Base-by-base conservation (phyloP, 2,113 vertebrate species). In the Seriola quinqueradiata region DNA sequence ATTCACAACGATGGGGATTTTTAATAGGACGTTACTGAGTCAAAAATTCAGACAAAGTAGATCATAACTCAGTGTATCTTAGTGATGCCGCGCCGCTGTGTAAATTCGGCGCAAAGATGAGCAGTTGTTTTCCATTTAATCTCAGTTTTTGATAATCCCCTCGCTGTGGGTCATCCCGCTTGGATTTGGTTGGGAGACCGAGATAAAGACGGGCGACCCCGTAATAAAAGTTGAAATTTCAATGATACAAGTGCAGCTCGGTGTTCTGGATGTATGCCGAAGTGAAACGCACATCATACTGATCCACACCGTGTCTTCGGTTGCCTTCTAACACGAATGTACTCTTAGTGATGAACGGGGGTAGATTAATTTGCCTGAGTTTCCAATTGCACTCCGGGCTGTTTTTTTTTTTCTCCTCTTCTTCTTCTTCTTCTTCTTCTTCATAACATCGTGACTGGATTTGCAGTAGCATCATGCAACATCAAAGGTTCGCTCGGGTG, bases 391-490 rank as follows among this genome's bases (percentile, higher is more conserved):
- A 66, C 78, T 88, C 72, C 61, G 72, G 76, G 75, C 65, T 70
- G 77, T 71, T n/a, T 42, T 48, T 34, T 64, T 28, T 25, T 25
- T 25, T 25, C 25, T 28, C 2, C 2, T 28, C 28, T 28, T 28
- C 28, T 28, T 28, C 28, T 28, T 28, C 25, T 28, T 28, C 28
- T 28, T 28, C 25, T 28, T 28, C 28, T 28, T 28, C 28, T 28
- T 28, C 16, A 1, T 13, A 25, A 38, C 2, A 71, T 70, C 55
- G 74, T 16, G 60, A 50, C 40, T 79, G 82, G 66, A 44, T 77
- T 59, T 64, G 66, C 82, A 19, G 84, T 17, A 48, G 80, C 83
- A 68, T 61, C 76, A 23, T 70, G 75, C 85, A n/a, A 87, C 91
- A 76, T 83, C 40, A 73, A 54, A 70, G 84, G 4, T 36, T 67